These are phyloP conservation scores for Mobula hypostoma DNA, from an alignment of 2,113 vertebrate genomes.

Conservation along the genomic window DNA sequence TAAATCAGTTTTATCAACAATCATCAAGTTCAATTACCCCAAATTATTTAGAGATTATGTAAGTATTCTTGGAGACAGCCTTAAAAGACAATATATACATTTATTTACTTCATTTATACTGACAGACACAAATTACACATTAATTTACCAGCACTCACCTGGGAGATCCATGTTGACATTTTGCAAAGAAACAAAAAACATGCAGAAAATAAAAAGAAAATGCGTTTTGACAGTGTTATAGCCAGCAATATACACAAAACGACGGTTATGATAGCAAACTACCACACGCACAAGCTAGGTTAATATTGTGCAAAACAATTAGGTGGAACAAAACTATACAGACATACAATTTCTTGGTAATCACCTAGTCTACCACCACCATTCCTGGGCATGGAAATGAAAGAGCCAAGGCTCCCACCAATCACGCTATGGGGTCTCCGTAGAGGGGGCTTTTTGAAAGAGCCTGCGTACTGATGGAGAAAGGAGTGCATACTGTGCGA, in stretches of 20 bases:
- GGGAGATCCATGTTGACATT: neutral
- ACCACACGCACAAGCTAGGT: slow-evolving; percentile 15
- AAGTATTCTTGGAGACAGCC: neutral
- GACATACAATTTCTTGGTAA: slow-evolving; percentile 40
- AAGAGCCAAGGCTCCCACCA: slow-evolving; percentile 83
- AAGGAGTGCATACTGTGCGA: slow-evolving; percentile 95
- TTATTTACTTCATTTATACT: neutral
- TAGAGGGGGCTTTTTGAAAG: slow-evolving; percentile 87
- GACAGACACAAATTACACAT: neutral
- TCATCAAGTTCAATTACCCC: neutral
- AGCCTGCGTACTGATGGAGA: slow-evolving; percentile 89
- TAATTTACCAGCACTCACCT: slow-evolving; percentile 26
- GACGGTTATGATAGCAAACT: neutral
- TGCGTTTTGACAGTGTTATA: neutral
- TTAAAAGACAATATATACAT: neutral
- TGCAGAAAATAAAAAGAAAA: slow-evolving; percentile 26
- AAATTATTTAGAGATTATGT: neutral
- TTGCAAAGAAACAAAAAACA: neutral
- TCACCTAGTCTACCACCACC: slow-evolving; percentile 90
- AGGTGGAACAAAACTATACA: slow-evolving; percentile 3
- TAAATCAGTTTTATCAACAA: neutral
- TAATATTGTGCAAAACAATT: slow-evolving; percentile 26
- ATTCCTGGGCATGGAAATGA: slow-evolving; percentile 88
- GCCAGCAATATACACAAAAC: neutral
- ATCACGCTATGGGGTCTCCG: slow-evolving; percentile 89